Percentiles rank a stretch among this genome's conserved stretches.
These are phyloP conservation scores for Drosophila quadrilineata DNA, from an alignment of 1,140 invertebrate species.

Conservation along the genomic window DNA sequence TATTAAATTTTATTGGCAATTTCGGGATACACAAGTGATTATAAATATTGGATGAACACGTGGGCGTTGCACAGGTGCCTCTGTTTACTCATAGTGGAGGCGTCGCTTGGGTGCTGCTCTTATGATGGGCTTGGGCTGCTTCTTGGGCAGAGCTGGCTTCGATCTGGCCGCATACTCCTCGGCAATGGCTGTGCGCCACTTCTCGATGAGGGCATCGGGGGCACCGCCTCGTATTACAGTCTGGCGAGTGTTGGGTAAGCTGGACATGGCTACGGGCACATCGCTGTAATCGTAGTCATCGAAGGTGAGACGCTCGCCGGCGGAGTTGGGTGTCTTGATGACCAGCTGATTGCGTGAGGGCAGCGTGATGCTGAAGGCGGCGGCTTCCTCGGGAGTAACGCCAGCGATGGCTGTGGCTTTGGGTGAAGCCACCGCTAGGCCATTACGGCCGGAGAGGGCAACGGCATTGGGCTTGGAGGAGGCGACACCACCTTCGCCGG, in stretches of 20 bases:
- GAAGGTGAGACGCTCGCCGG: constrained; percentile 37
- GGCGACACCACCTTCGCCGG: constrained; percentile 86
- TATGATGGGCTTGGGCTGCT: constrained; percentile 28
- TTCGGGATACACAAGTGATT: constrained; percentile 42
- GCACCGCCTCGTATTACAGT: constrained; percentile 31
- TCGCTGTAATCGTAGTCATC: constrained; percentile 73
- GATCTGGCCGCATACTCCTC: constrained; percentile 67
- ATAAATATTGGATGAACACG: constrained; percentile 2
- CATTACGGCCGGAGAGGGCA: constrained; percentile 85
- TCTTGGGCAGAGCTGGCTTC: constrained; percentile 16
- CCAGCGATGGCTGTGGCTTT: constrained; percentile 88
- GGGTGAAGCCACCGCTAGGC: constrained; percentile 86
- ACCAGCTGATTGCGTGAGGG: constrained; percentile 72
- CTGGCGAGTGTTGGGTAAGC: constrained; percentile 48
- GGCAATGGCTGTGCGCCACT: constrained; percentile 71
- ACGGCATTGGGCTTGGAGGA: constrained; percentile 86
- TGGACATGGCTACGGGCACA: constrained; percentile 25
- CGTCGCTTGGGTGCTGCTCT: constrained; percentile 59
- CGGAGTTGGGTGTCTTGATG: constrained; percentile 64
- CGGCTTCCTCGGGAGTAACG: constrained; percentile 83
- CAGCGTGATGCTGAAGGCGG: constrained; percentile 74
- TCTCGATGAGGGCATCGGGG: constrained; percentile 43
- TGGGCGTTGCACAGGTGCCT: background rate
- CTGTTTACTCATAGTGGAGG: constrained; percentile 50
- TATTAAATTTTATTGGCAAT: constrained; percentile 75